Conservation (phyloP, 1,140 invertebrate genomes). For the Cephus cinctus region DNA sequence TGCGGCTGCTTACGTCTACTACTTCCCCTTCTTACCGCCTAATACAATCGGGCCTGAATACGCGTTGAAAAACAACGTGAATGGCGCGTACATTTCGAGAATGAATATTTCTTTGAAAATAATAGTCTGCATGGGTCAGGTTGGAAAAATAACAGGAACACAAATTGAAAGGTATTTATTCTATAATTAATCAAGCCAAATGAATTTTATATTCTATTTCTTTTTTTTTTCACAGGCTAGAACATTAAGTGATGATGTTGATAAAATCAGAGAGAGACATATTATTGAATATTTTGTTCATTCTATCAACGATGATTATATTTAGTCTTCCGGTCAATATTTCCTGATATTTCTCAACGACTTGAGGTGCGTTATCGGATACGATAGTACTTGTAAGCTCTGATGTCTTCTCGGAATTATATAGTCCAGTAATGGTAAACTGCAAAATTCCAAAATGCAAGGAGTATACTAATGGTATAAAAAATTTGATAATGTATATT, state of each 20-base stretch:
- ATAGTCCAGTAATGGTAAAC: slow-evolving; percentile 22
- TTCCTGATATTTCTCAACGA: slow-evolving; percentile 20
- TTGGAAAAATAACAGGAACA: too few relatives aligned
- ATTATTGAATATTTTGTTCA: slow-evolving; percentile 5
- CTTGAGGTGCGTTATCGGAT: slow-evolving; percentile 18
- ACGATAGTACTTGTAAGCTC: slow-evolving; percentile 11
- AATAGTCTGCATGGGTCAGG: too few relatives aligned
- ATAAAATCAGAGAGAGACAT: neutral
- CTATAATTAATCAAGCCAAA: too few relatives aligned
- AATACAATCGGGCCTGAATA: too few relatives aligned
- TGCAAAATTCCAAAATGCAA: slow-evolving; percentile 13
- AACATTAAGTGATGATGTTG: neutral
- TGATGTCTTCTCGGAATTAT: slow-evolving; percentile 19
- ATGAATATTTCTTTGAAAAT: too few relatives aligned
- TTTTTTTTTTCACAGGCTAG: too few relatives aligned
- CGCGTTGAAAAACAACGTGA: neutral
- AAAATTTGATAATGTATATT: too few relatives aligned
- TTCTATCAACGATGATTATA: neutral
- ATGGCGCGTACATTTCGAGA: slow-evolving; percentile 4
- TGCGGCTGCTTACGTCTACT: too few relatives aligned
- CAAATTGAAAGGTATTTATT: neutral
- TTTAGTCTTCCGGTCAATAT: neutral
- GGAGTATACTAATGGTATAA: neutral
- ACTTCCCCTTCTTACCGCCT: too few relatives aligned
- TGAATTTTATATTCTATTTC: too few relatives aligned